phyloP scores from a whole-genome alignment of 2,888 invertebrate species.

The Ochropleura leucogaster region DNA sequence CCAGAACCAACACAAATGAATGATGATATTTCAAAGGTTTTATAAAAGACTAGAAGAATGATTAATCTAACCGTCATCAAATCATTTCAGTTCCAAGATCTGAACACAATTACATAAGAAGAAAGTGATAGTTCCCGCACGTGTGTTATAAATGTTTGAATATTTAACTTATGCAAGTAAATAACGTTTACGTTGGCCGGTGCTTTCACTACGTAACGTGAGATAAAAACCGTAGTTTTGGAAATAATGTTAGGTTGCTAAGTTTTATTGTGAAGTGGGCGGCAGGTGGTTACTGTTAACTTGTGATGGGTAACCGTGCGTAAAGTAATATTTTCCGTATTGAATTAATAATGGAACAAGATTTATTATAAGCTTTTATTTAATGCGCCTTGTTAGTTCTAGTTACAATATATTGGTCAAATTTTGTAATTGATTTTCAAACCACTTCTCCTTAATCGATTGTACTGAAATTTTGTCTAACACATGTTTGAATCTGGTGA shows the following conservation, averaged over 20 bases:
- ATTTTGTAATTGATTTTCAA: no score
- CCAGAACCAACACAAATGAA: not conserved
- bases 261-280: slow-evolving; percentile 46
- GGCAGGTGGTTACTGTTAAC: slow-evolving; percentile 28
- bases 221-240: slow-evolving; percentile 45
- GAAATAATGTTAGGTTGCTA: slow-evolving; percentile 33
- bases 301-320: slow-evolving; percentile 22
- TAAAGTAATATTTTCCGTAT: slow-evolving; percentile 6
- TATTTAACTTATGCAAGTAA: slow-evolving; percentile 79
- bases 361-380: no score
- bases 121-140: slow-evolving; percentile 78
- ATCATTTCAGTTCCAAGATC: slow-evolving; percentile 46
- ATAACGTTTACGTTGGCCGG: slow-evolving; percentile 71
- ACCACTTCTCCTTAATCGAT: no score
- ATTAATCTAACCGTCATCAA: slow-evolving; percentile 20
- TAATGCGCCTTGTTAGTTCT: no score
- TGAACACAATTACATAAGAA: slow-evolving; percentile 75
- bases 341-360: not conserved
- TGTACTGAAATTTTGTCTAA: no score
- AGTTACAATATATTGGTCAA: no score
- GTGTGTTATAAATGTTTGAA: slow-evolving; percentile 71
- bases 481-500: no score
- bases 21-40: slow-evolving; percentile 1
- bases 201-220: slow-evolving; percentile 73
- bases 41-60: slow-evolving; percentile 17